Conservation (phyloP, 2,797 vertebrate species). For the Ciconia nigra region DNA sequence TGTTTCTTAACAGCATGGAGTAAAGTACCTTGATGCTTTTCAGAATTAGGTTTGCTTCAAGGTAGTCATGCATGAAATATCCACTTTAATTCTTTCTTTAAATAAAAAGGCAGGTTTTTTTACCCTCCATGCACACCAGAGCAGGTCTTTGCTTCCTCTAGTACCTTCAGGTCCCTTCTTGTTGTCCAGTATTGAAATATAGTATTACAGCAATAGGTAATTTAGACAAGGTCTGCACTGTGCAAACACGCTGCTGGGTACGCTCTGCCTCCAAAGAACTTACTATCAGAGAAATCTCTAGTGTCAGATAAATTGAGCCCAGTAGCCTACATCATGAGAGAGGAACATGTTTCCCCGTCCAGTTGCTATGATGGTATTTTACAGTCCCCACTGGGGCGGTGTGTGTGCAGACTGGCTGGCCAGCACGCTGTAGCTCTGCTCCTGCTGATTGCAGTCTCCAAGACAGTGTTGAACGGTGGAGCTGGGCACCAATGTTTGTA, state of each 20-base stretch:
- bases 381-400: rapidly evolving
- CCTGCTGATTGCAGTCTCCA: not conserved
- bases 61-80: not conserved
- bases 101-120: not conserved
- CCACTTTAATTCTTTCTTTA: not conserved
- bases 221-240: not conserved
- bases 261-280: not conserved
- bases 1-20: not conserved
- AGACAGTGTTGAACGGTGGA: rapidly evolving
- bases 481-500: not conserved
- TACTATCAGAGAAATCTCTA: not conserved
- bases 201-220: not conserved
- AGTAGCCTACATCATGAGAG: not conserved
- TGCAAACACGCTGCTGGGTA: not conserved
- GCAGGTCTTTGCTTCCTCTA: not conserved
- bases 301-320: not conserved
- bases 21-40: not conserved
- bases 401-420: not conserved
- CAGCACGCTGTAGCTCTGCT: not conserved
- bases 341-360: not conserved
- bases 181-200: not conserved
- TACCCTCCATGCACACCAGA: not conserved
- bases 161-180: not conserved
- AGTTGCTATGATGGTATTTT: not conserved
- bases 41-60: not conserved